Conservation (phyloP, 2,888 invertebrate genomes). For the Bombyx huttoni region DNA sequence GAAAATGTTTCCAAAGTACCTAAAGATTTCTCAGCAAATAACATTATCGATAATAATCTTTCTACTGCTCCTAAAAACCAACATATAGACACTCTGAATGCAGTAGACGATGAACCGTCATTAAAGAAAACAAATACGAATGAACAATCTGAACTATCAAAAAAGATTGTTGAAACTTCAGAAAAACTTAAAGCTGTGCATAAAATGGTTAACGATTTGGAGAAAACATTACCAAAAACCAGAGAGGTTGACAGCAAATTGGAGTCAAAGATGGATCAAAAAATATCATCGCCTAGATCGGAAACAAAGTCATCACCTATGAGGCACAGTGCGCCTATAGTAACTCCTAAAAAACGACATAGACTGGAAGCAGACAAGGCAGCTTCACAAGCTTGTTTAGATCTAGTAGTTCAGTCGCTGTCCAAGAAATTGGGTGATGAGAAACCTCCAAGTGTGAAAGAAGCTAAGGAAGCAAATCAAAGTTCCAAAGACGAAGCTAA, state of each 20-base stretch:
- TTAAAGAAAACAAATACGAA: slow-evolving; percentile 49
- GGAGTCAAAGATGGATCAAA: slow-evolving; percentile 36
- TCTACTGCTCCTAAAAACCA: slow-evolving; percentile 22
- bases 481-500: slow-evolving; percentile 38
- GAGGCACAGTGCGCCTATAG: slow-evolving; percentile 59
- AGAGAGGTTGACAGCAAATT: slow-evolving; percentile 44
- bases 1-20: slow-evolving; percentile 22
- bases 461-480: slow-evolving; percentile 37
- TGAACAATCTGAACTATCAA: slow-evolving; percentile 62
- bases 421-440: slow-evolving; percentile 63
- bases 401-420: slow-evolving; percentile 61
- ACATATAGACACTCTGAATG: slow-evolving; percentile 24
- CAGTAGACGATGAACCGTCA: slow-evolving; percentile 40
- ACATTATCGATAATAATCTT: slow-evolving; percentile 29
- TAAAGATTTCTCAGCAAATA: slow-evolving; percentile 18
- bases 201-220: slow-evolving; percentile 61
- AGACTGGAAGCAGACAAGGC: slow-evolving; percentile 74
- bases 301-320: slow-evolving; percentile 47
- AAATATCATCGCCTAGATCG: slow-evolving; percentile 45
- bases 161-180: slow-evolving; percentile 63
- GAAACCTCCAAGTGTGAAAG: slow-evolving; percentile 23
- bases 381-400: slow-evolving; percentile 45
- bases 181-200: slow-evolving; percentile 65
- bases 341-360: slow-evolving; percentile 83
- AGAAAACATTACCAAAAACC: slow-evolving; percentile 53